A percentile compares a stretch with the other conserved stretches of the same genome.
Evolutionary conservation across 2,888 invertebrate species (phyloP).

Genomic region (Halocaridina rubra): DNA sequence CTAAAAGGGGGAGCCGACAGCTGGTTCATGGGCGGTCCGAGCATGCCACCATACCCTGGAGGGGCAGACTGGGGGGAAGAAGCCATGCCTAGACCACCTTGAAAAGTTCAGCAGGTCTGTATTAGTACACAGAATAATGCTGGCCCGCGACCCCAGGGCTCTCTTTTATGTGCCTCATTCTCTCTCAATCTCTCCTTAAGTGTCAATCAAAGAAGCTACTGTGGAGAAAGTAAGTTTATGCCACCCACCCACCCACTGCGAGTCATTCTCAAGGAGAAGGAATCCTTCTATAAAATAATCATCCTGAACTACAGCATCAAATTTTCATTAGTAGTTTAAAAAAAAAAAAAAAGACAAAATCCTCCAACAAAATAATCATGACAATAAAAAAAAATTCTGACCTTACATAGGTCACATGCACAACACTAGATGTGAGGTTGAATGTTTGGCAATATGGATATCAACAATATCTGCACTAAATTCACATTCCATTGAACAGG

Average conservation of each 20-base stretch:
- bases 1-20: constrained; percentile 34
- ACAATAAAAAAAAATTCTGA: too few relatives aligned
- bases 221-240: too few relatives aligned
- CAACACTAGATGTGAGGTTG: constrained; percentile 27
- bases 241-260: not conserved
- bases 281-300: constrained; percentile 26
- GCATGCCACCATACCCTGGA: constrained; percentile 56
- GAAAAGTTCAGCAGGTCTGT: constrained; percentile 59
- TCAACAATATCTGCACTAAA: constrained; percentile 20
- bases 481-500: too few relatives aligned
- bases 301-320: too few relatives aligned
- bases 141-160: constrained; percentile 42
- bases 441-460: constrained; percentile 3
- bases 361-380: too few relatives aligned
- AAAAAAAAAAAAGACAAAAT: too few relatives aligned
- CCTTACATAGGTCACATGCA: too few relatives aligned
- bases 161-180: too few relatives aligned
- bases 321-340: too few relatives aligned
- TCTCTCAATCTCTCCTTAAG: too few relatives aligned
- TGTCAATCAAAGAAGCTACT: too few relatives aligned
- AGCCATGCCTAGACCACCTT: constrained; percentile 60
- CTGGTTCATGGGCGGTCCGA: constrained; percentile 28
- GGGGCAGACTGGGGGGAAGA: constrained; percentile 58
- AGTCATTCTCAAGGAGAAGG: not conserved
- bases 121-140: constrained; percentile 55